phyloP scores from a whole-genome alignment of 1,140 invertebrate species.

The Drosophila nikananu region DNA sequence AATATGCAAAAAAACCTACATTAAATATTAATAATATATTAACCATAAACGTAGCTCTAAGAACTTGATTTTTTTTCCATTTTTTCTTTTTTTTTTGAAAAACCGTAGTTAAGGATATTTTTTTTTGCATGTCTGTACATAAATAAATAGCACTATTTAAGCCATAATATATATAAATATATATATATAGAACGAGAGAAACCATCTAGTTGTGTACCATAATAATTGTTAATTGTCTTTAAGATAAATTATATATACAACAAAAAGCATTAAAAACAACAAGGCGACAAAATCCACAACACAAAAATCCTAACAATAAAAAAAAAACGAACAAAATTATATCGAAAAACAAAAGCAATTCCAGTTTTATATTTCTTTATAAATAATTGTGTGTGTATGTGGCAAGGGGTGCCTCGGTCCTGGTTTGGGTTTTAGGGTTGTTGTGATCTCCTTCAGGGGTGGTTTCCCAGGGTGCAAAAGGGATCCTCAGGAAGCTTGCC shows the following conservation, averaged over 20 bases:
- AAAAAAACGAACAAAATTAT: constrained; percentile 51
- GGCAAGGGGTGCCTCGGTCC: neutral
- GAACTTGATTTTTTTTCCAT: constrained; percentile 41
- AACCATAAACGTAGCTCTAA: constrained; percentile 34
- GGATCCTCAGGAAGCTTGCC: constrained; percentile 26
- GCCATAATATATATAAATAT: constrained; percentile 27
- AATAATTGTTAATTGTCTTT: constrained; percentile 80
- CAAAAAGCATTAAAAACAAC: constrained; percentile 37
- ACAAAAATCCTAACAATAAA: constrained; percentile 57
- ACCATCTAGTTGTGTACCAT: constrained; percentile 59
- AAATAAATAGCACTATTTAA: constrained; percentile 42
- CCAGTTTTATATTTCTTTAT: constrained; percentile 23
- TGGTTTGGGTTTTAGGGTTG: neutral
- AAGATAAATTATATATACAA: constrained; percentile 72
- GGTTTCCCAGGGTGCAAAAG: constrained; percentile 3
- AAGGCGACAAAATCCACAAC: constrained; percentile 44
- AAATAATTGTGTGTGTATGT: neutral
- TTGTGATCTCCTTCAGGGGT: constrained; percentile 14
- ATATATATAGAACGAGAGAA: constrained; percentile 23
- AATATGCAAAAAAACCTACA: constrained; percentile 12
- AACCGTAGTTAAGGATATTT: constrained; percentile 56
- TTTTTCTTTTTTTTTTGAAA: constrained; percentile 42
- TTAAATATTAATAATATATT: constrained; percentile 36
- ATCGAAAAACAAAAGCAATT: constrained; percentile 47
- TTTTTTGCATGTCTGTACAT: constrained; percentile 79